These are phyloP conservation scores for Myopa testacea DNA, from an alignment of 2,888 invertebrate species.

Conservation along the genomic window DNA sequence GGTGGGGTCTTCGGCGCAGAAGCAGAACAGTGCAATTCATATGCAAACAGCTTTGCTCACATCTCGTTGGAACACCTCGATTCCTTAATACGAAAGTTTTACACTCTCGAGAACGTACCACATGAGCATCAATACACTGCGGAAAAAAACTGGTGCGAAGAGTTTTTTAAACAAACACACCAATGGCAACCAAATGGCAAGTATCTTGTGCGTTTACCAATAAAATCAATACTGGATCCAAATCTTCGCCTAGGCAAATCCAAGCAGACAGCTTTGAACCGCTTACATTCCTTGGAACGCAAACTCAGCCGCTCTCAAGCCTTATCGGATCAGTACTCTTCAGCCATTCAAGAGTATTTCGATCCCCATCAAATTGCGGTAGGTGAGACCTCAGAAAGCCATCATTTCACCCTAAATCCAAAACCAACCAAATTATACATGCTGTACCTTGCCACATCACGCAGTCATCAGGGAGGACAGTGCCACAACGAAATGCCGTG, in stretches of 20 bases:
- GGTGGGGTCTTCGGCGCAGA: background rate
- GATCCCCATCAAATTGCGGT: background rate
- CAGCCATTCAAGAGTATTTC: slow-evolving; percentile 21
- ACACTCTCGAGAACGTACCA: background rate
- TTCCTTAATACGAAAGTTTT: background rate
- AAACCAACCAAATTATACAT: slow-evolving; percentile 8
- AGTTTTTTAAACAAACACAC: slow-evolving; percentile 26
- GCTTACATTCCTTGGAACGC: slow-evolving; percentile 30
- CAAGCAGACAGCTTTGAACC: slow-evolving; percentile 40
- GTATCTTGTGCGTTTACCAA: slow-evolving; percentile 31
- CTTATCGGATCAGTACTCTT: background rate
- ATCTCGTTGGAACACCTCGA: background rate
- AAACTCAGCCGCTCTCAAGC: background rate
- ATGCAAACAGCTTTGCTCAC: background rate
- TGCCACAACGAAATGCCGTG: background rate
- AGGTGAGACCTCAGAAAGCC: background rate
- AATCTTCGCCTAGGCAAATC: slow-evolving; percentile 29
- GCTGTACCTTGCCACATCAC: slow-evolving; percentile 31
- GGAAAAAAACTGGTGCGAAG: slow-evolving; percentile 41
- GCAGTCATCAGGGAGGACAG: slow-evolving; percentile 16
- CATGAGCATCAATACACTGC: background rate
- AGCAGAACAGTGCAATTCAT: background rate
- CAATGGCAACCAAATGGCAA: slow-evolving; percentile 32
- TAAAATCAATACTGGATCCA: slow-evolving; percentile 25
- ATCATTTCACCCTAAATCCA: slow-evolving; percentile 14